phyloP scores from a whole-genome alignment of 2,888 invertebrate genomes.

The Heteromurus nitidus region DNA sequence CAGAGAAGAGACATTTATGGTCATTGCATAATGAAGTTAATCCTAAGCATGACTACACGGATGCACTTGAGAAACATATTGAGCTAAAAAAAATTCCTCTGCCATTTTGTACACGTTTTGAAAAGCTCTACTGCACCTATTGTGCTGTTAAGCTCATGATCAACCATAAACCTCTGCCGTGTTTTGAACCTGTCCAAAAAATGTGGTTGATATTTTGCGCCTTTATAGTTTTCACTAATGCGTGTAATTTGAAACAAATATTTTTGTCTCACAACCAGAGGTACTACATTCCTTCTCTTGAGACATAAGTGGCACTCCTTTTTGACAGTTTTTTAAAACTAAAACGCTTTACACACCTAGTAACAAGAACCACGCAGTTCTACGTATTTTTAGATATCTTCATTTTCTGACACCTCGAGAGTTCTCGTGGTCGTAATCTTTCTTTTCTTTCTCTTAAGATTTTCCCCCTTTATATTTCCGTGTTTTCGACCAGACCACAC shows the following conservation, averaged over 20 bases:
- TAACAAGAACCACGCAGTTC: no score
- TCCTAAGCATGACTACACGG: background rate
- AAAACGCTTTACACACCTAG: no score
- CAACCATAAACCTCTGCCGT: background rate
- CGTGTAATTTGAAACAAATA: no score
- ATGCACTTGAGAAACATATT: background rate
- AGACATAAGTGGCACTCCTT: no score
- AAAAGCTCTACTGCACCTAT: background rate
- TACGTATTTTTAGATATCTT: no score
- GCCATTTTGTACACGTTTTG: no score
- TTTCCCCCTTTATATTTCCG: background rate
- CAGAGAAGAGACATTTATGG: background rate
- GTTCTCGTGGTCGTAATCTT: background rate
- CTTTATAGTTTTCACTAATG: background rate
- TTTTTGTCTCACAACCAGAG: no score
- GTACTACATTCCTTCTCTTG: no score
- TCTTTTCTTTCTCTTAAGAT: background rate
- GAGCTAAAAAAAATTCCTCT: background rate
- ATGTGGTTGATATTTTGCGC: no score
- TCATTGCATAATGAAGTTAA: constrained; percentile 1
- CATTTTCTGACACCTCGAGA: no score
- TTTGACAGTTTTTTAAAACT: no score
- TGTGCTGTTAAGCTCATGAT: background rate
- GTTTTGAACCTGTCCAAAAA: background rate
- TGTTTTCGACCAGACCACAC: background rate